Base-by-base conservation (phyloP, 92 coral and sea anemone genomes). In the Ricordea florida region DNA sequence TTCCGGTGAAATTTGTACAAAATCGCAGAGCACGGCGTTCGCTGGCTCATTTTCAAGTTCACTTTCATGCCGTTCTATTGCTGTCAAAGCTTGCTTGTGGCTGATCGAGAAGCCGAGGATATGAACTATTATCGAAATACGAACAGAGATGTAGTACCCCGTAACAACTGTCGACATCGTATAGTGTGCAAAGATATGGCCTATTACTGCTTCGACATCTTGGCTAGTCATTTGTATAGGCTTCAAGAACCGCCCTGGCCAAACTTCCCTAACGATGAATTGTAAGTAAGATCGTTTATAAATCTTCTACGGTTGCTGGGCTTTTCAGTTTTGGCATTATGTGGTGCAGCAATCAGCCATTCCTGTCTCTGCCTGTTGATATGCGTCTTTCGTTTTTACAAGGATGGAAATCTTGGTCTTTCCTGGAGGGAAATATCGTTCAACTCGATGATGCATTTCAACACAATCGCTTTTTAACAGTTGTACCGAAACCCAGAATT, bases 111-210 rank as follows among this genome's bases (percentile, higher is more conserved):
- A 68, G 42, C 85, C 57, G 87, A 83, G 44, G 92, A 91, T 37
- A 91, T 91, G 97, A 91, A 87, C 89, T 91, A 72, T 73, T 91
- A 91, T 87, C 80, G 86, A 50, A 83, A 80, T 48, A 79, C 90
- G 47, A 91, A 75, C 86, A 76, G 85, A 25, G 90, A 87, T 68
- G 73, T 79, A 73, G 87, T 53, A 75, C 78, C 84, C 27, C 78
- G 88, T 49, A 80, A 79, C 85, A 86, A 66, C 50, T 91, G 74
- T 66, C 75, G 89, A 78, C 85, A 84, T 46, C 89, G 98, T 36
- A 77, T 94, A 82, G 91, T 94, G 53, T 78, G 85, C 57, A 94
- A 94, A 53, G 98, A 94, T 71, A 94, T 94, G 98, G 97, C 98
- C 16, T 94, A 91, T 73, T 94, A 88, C 52, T 94, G 98, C 81